phyloP scores from a whole-genome alignment of 2,113 vertebrate species.

The Narcine bancroftii region DNA sequence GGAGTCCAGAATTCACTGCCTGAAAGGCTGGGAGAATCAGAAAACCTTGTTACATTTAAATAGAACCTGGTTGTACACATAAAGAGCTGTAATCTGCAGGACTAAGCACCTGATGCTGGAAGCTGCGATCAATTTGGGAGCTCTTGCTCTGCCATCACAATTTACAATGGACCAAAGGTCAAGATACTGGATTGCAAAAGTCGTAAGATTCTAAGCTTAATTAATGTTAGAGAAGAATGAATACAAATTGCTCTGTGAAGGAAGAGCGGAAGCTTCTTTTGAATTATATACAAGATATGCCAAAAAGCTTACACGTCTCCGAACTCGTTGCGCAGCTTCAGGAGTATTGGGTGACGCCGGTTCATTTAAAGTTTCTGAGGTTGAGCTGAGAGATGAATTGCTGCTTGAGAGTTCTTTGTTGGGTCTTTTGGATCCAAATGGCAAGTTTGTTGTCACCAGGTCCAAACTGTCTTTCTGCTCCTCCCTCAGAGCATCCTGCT shows the following conservation, averaged over 20 bases:
- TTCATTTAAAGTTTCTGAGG: slow-evolving; percentile 84
- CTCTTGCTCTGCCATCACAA: too few species aligned
- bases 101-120: too few species aligned
- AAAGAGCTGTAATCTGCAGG: too few species aligned
- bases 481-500: slow-evolving; percentile 71
- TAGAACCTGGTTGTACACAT: too few species aligned
- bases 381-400: slow-evolving; percentile 96
- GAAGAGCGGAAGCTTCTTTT: not conserved
- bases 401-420: slow-evolving; percentile 96
- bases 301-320: slow-evolving; percentile 65
- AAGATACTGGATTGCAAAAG: too few species aligned
- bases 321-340: slow-evolving; percentile 68
- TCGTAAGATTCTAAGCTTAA: not conserved
- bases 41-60: too few species aligned
- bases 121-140: too few species aligned
- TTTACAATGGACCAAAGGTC: too few species aligned
- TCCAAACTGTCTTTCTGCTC: slow-evolving; percentile 78
- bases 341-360: slow-evolving; percentile 69
- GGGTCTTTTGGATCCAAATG: slow-evolving; percentile 70
- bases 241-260: not conserved
- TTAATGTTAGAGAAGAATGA: not conserved
- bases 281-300: not conserved
- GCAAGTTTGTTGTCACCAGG: slow-evolving; percentile 76
- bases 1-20: too few species aligned
- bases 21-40: too few species aligned